Percentiles rank a stretch among this genome's conserved stretches.
Conservation (phyloP, 1,140 invertebrate species). For the Zaprionus lachaisei region DNA sequence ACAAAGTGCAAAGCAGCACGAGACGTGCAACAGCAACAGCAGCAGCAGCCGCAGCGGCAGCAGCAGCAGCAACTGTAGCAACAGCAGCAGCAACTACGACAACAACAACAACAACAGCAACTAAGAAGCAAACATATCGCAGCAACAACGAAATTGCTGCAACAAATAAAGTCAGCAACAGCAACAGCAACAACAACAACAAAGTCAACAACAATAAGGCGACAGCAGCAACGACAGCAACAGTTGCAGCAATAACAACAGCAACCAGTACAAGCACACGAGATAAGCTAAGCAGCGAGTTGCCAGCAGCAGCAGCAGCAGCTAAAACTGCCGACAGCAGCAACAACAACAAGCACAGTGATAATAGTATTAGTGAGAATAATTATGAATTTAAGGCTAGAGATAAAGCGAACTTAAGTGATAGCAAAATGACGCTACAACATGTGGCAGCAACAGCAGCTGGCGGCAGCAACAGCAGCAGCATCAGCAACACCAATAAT, state of each 20-base stretch:
- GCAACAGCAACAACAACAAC: conserved; percentile 33
- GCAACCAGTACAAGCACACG: conserved; percentile 39
- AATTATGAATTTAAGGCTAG: conserved; percentile 79
- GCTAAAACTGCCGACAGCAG: conserved; percentile 17
- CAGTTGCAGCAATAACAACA: conserved; percentile 29
- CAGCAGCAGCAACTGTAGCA: conserved; percentile 53
- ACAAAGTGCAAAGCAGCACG: conserved; percentile 64
- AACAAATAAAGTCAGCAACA: conserved; percentile 31
- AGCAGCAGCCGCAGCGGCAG: conserved; percentile 15
- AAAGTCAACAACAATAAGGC: conserved; percentile 53
- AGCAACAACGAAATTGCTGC: conserved; percentile 52
- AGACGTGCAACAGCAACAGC: conserved; percentile 61
- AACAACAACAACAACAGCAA: conserved; percentile 56
- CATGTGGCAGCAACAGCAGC: conserved; percentile 74
- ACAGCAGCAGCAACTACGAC: conserved; percentile 48
- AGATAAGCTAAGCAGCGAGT: conserved; percentile 44
- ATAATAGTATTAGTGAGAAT: conserved; percentile 83
- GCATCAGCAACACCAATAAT: conserved; percentile 60
- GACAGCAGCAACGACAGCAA: conserved; percentile 34
- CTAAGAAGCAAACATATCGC: conserved; percentile 78
- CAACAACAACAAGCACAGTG: conserved; percentile 77
- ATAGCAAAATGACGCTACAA: conserved; percentile 82
- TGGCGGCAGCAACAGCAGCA: conserved; percentile 50
- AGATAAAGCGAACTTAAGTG: conserved; percentile 77
- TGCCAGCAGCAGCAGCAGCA: conserved; percentile 55